Percentiles rank a stretch among this genome's conserved stretches.
phyloP scores from a whole-genome alignment of 2,888 invertebrate species.

The Spodoptera picta region DNA sequence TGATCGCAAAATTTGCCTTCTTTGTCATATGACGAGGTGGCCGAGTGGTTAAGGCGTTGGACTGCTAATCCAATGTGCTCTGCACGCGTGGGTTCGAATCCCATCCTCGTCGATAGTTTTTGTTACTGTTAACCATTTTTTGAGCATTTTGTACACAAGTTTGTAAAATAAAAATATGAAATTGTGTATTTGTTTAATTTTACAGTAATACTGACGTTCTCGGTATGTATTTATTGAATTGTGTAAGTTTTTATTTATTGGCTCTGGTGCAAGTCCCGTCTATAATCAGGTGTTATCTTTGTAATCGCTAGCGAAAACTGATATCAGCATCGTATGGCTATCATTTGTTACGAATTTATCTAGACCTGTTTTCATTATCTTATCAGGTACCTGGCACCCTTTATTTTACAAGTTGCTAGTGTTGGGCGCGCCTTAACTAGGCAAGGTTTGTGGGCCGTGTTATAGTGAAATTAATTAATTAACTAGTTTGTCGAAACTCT shows the following conservation, averaged over 20 bases:
- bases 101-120: constrained; percentile 91
- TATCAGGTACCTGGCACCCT: constrained; percentile 80
- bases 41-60: constrained; percentile 96
- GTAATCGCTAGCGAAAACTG: constrained; percentile 82
- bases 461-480: constrained; percentile 31
- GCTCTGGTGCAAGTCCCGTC: constrained; percentile 61
- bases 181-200: too few species aligned
- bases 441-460: constrained; percentile 44
- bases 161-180: too few species aligned
- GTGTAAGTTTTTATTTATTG: constrained; percentile 15
- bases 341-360: constrained; percentile 84
- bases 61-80: constrained; percentile 96
- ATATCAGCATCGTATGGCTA: constrained; percentile 70
- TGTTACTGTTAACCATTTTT: background rate
- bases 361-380: constrained; percentile 88
- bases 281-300: constrained; percentile 76
- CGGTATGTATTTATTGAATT: background rate
- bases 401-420: constrained; percentile 79
- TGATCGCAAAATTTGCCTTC: constrained; percentile 61
- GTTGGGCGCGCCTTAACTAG: constrained; percentile 67
- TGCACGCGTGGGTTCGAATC: constrained; percentile 95
- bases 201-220: too few species aligned
- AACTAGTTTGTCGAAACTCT: constrained; percentile 13
- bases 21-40: constrained; percentile 90
- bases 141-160: background rate